These are phyloP conservation scores for Catocala sponsa DNA, from an alignment of 2,888 invertebrate genomes.

Conservation along the genomic window DNA sequence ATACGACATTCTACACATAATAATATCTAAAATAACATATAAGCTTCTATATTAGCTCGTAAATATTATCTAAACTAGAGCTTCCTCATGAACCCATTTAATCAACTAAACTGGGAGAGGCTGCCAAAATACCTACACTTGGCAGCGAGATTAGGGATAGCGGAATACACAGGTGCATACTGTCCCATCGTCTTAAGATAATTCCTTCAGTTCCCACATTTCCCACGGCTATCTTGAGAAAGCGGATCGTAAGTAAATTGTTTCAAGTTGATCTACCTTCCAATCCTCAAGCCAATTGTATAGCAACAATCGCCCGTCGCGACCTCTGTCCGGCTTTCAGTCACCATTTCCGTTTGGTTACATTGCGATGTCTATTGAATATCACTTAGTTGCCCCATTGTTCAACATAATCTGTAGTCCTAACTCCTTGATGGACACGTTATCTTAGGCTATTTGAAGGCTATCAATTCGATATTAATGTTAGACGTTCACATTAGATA, in stretches of 20 bases:
- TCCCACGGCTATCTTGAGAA: not conserved
- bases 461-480: not conserved
- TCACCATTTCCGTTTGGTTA: not conserved
- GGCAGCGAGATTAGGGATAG: not conserved
- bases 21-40: not conserved
- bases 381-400: constrained; percentile 5
- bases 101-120: not conserved
- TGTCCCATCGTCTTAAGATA: not conserved
- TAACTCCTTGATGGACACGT: constrained; percentile 1
- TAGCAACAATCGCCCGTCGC: not conserved
- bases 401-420: not conserved
- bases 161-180: constrained; percentile 1
- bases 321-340: constrained; percentile 10
- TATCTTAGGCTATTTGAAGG: not conserved
- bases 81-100: not conserved
- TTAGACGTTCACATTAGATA: no score
- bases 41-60: not conserved
- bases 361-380: constrained; percentile 1
- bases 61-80: constrained; percentile 2
- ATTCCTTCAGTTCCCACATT: not conserved
- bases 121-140: constrained; percentile 2
- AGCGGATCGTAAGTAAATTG: not conserved
- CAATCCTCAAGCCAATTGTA: constrained; percentile 1
- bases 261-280: not conserved
- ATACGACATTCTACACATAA: not conserved